These are phyloP conservation scores for Nyctalus aviator DNA, from an alignment of 2,797 vertebrate genomes.

Conservation along the genomic window DNA sequence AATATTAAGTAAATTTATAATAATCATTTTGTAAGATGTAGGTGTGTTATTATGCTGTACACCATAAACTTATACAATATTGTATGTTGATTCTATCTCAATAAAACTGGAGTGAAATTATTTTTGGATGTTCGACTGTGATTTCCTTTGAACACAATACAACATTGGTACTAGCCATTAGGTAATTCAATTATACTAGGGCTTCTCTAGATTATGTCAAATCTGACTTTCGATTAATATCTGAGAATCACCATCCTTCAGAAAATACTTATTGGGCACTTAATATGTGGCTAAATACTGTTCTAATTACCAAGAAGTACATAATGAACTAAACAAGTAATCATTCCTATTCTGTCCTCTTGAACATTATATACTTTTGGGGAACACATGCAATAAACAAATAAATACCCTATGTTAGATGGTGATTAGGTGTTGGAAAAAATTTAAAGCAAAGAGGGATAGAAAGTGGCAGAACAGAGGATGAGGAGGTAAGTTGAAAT, in stretches of 20 bases:
- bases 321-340: background rate
- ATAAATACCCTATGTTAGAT: background rate
- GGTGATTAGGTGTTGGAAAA: background rate
- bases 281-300: background rate
- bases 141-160: slow-evolving; percentile 1
- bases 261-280: background rate
- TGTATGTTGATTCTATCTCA: background rate
- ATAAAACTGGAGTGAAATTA: background rate
- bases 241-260: background rate
- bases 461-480: background rate
- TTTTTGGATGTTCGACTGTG: background rate
- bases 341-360: background rate
- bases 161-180: background rate
- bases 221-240: background rate
- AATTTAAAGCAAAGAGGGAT: background rate
- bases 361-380: background rate
- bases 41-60: background rate
- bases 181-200: background rate
- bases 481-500: background rate
- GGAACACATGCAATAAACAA: background rate
- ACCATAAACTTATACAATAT: background rate
- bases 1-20: background rate
- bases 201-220: slow-evolving; percentile 24
- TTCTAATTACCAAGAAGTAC: background rate
- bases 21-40: background rate